A percentile compares a stretch with the other conserved stretches of the same genome.
These are phyloP conservation scores for Eupsilia transversa DNA, from an alignment of 2,888 invertebrate genomes.

Conservation along the genomic window DNA sequence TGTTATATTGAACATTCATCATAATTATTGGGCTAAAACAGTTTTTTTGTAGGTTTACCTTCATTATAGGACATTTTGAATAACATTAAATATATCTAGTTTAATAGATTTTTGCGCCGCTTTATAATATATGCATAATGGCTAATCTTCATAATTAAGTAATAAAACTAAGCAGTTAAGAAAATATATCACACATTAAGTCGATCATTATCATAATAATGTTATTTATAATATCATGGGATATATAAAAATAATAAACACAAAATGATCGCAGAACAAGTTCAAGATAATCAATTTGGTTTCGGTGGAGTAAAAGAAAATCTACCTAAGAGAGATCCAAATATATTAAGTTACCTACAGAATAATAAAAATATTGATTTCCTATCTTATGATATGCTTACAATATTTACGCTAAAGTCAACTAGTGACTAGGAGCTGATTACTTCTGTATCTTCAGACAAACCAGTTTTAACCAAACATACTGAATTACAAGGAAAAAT, in stretches of 20 bases:
- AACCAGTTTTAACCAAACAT: neutral
- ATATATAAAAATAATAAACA: neutral
- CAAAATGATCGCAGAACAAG: neutral
- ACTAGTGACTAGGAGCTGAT: neutral
- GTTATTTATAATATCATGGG: constrained; percentile 22
- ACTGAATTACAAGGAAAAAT: neutral
- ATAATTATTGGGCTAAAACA: neutral
- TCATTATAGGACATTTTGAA: constrained; percentile 6
- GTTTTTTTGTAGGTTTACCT: neutral
- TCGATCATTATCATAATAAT: constrained; percentile 39
- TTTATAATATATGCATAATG: constrained; percentile 38
- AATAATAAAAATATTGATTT: neutral
- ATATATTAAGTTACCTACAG: neutral
- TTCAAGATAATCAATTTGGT: constrained; percentile 8
- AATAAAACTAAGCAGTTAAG: constrained; percentile 48
- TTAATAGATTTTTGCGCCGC: constrained; percentile 30
- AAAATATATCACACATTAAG: constrained; percentile 53
- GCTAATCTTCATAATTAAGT: constrained; percentile 54
- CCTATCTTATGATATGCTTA: neutral
- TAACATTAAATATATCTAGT: constrained; percentile 24
- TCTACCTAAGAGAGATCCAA: neutral
- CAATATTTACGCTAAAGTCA: neutral
- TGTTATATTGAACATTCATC: neutral
- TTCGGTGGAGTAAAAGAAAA: neutral
- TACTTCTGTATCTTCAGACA: neutral